Conservation (phyloP, 2,113 vertebrate genomes). For the Lamprologus callipterus region DNA sequence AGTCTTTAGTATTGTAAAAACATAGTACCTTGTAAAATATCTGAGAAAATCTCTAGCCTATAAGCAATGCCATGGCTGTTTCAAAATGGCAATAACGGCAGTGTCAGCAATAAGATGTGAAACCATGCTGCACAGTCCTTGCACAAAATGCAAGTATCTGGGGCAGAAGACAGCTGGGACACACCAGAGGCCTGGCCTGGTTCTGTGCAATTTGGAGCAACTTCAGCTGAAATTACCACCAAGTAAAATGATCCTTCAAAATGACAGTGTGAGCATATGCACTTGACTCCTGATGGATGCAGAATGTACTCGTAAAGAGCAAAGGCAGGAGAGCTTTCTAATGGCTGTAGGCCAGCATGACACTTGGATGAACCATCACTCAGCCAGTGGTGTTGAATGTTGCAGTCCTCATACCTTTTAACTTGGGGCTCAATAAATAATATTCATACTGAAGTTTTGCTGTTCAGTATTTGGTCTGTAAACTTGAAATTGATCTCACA, state of each 20-base stretch:
- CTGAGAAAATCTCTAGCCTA: not conserved
- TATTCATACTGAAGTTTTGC: not conserved
- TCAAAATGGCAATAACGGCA: not conserved
- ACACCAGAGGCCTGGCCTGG: conserved; percentile 16
- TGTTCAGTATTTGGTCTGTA: not conserved
- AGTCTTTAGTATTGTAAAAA: not conserved
- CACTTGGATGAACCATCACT: not conserved
- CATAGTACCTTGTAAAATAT: not conserved
- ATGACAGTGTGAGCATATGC: not conserved
- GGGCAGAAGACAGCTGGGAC: conserved; percentile 23
- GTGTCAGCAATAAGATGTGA: not conserved
- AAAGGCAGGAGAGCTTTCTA: not conserved
- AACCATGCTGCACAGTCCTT: not conserved
- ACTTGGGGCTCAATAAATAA: not conserved
- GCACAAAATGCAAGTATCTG: conserved; percentile 1
- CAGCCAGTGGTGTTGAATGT: not conserved
- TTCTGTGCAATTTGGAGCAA: not conserved
- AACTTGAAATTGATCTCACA: not conserved
- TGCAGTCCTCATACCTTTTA: not conserved
- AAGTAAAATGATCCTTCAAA: not conserved
- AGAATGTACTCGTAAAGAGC: not conserved
- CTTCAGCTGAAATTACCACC: not conserved
- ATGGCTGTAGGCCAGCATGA: not conserved
- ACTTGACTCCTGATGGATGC: not conserved
- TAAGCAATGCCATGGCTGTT: not conserved